Evolutionary conservation across 2,113 vertebrate genomes (phyloP).

Genomic region (Macaca mulatta): DNA sequence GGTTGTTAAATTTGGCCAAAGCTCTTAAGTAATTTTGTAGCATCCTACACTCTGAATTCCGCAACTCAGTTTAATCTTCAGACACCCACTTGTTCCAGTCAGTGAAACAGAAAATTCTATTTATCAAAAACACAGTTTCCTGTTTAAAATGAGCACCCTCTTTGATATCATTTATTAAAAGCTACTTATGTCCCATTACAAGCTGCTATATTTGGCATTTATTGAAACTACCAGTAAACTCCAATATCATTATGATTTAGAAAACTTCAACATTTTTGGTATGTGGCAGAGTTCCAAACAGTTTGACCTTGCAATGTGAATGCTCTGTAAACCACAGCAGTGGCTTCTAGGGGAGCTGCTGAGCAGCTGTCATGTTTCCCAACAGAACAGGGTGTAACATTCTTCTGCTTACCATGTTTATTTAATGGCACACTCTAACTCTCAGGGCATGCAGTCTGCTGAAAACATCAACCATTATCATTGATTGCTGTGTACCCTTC

Average conservation of each 20-base stretch:
- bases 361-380: slow-evolving; percentile 55
- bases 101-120: slow-evolving; percentile 30
- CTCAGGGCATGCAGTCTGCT: slow-evolving; percentile 40
- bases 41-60: slow-evolving; percentile 56
- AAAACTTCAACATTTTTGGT: background rate
- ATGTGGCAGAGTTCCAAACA: background rate
- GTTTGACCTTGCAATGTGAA: slow-evolving; percentile 71
- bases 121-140: slow-evolving; percentile 46
- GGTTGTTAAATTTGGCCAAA: slow-evolving; percentile 6
- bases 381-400: slow-evolving; percentile 63
- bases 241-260: background rate
- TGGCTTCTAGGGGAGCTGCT: slow-evolving; percentile 56
- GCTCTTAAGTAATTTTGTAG: slow-evolving; percentile 23
- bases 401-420: slow-evolving; percentile 69
- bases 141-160: slow-evolving; percentile 7
- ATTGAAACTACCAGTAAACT: slow-evolving; percentile 12
- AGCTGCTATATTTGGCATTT: background rate
- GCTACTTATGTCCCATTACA: background rate
- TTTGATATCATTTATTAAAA: slow-evolving; percentile 6
- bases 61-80: slow-evolving; percentile 46
- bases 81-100: slow-evolving; percentile 32
- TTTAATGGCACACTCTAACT: slow-evolving; percentile 60
- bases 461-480: background rate
- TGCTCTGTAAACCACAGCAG: background rate
- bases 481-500: slow-evolving; percentile 20